Base-by-base conservation (phyloP, 1,140 invertebrate species). In the Musca domestica region DNA sequence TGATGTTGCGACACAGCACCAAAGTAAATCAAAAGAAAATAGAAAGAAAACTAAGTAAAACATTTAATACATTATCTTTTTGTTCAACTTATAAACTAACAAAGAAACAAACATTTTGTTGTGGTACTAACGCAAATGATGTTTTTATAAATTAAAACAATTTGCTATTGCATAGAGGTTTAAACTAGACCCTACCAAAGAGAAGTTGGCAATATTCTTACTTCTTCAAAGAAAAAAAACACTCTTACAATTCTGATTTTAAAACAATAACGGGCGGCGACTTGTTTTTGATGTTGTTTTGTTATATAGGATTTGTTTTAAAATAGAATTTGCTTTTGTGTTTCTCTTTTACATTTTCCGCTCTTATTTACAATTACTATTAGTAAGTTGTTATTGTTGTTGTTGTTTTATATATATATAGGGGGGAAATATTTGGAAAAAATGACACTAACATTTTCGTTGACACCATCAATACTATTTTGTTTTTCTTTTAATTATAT, bases 301-400 rank as follows among this genome's bases (percentile, higher is more conserved):
- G n/a, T 7, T 61, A n/a, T 48, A 30, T n/a, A 61, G 41, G 30
- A 61, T 61, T 41, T 61, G 56, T 30, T 61, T 61, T 61, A 61
- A 61, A 61, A 61, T 61, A 61, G 56, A 61, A 41, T 23, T 61
- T 61, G 56, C 34, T 61, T 61, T 61, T 61, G 25, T 61, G 56
- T 61, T 56, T n/a, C 30, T 30, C 3, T 20, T 51, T 51, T 20
- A 51, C 20, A 2, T 51, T 22, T 19, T 51, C 20, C 20, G 20
- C 48, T 51, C 17, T 61, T 61, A 61, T 61, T 34, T 61, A 61
- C 56, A 61, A 61, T 61, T 61, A 61, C 23, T 54, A 58, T 15
- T 27, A 61, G 34, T 34, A 17, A 41, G 7, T 41, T 41, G 52
- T 56, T 56, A 23, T 56, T 56, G 27, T 61, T 61, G 56, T 34